Conservation (phyloP, 2,888 invertebrate genomes). For the Pristionchus maxplancki region DNA sequence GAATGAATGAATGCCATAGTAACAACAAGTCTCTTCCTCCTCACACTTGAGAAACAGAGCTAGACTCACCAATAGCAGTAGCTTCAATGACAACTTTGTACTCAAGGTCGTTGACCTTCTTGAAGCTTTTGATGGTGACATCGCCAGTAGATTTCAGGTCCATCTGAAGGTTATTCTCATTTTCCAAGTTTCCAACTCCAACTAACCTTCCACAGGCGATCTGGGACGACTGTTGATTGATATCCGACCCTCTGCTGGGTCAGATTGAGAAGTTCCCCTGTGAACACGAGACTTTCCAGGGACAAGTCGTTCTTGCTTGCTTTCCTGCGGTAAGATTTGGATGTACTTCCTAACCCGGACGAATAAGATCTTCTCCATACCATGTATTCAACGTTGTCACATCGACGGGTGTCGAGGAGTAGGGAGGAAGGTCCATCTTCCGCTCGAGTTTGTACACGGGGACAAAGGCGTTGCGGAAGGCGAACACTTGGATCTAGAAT, state of each 20-base stretch:
- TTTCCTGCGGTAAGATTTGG: no score
- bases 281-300: conserved; percentile 21
- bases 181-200: neutral
- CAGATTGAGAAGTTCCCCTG: neutral
- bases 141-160: conserved; percentile 7
- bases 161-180: neutral
- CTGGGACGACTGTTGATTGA: conserved; percentile 11
- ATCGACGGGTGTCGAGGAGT: conserved; percentile 5
- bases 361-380: no score
- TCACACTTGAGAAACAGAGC: no score
- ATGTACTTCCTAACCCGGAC: no score
- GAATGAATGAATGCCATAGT: neutral
- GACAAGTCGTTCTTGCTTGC: neutral
- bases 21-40: neutral
- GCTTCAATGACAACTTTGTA: conserved; percentile 13
- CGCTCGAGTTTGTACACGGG: conserved; percentile 42
- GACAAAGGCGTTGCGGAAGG: conserved; percentile 58
- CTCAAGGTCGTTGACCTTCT: neutral
- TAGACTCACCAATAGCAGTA: conserved; percentile 3
- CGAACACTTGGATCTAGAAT: conserved; percentile 35
- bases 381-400: neutral
- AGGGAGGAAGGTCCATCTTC: conserved; percentile 3
- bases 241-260: neutral
- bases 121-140: neutral
- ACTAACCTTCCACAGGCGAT: conserved; percentile 22